Evolutionary conservation across 2,113 vertebrate genomes (phyloP).

Genomic region (Oreochromis spilurus): DNA sequence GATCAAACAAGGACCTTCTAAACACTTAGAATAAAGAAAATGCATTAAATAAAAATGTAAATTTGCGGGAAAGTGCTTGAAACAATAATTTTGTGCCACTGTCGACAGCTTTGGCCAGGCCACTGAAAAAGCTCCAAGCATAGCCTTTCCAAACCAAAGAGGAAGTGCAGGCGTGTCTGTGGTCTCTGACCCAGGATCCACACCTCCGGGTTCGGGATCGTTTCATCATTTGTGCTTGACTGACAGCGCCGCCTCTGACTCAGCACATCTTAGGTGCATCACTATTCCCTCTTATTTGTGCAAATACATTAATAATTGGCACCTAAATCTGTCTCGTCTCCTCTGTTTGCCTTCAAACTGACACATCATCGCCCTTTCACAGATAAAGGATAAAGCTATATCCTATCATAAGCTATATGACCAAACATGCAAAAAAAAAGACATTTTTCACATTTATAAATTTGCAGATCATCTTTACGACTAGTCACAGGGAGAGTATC

Average conservation of each 20-base stretch:
- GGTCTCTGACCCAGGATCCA: background rate
- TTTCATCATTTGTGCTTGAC: background rate
- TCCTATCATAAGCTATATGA: background rate
- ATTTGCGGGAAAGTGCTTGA: background rate
- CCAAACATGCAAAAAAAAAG: background rate
- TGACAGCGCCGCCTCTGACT: background rate
- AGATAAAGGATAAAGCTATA: background rate
- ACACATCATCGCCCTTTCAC: background rate
- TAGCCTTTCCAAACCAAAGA: background rate
- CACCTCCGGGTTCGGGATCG: rapidly evolving
- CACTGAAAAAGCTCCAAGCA: background rate
- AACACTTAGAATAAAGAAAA: background rate
- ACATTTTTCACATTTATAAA: background rate
- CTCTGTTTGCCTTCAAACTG: background rate
- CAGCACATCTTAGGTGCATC: background rate
- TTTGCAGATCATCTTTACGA: too few species aligned
- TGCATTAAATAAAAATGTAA: background rate
- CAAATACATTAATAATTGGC: background rate
- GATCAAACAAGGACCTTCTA: background rate
- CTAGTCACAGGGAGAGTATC: background rate
- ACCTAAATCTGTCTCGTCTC: background rate
- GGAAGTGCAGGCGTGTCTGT: background rate
- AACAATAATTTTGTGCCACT: background rate
- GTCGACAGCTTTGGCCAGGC: background rate
- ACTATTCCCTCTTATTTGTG: rapidly evolving